Conservation (phyloP, 2,888 invertebrate genomes). For the Cephus pygmeus region DNA sequence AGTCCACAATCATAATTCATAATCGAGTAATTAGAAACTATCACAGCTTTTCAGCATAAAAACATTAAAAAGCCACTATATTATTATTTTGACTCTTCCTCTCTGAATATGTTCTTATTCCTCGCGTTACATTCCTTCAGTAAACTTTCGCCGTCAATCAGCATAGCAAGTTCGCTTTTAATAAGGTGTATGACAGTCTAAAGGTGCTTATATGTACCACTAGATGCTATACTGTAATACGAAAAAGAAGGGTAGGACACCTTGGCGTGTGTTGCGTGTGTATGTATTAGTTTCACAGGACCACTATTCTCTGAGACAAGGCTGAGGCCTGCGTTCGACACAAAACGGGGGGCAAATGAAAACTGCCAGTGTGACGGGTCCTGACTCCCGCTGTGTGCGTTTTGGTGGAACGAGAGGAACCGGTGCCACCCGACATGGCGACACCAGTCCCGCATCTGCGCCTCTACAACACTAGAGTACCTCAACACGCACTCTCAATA, state of each 20-base stretch:
- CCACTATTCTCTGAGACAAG: conserved; percentile 53
- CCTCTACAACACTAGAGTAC: conserved; percentile 64
- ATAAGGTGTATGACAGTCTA: too few relatives aligned
- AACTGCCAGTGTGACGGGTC: conserved; percentile 44
- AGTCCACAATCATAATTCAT: conserved; percentile 6
- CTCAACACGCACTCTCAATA: conserved; percentile 64
- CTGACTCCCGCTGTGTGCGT: conserved; percentile 37
- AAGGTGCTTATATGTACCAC: too few relatives aligned
- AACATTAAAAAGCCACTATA: too few relatives aligned
- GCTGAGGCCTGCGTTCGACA: conserved; percentile 49
- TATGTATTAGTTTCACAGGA: conserved; percentile 67
- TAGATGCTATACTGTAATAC: neutral
- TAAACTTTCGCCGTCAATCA: too few relatives aligned
- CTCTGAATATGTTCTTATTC: too few relatives aligned
- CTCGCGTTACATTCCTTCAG: too few relatives aligned
- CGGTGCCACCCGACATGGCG: conserved; percentile 42
- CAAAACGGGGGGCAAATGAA: conserved; percentile 46
- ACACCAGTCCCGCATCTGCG: conserved; percentile 51
- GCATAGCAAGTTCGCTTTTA: too few relatives aligned
- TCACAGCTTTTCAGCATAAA: too few relatives aligned
- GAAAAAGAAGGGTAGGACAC: conserved; percentile 43
- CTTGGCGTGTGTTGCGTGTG: conserved; percentile 66
- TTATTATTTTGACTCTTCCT: too few relatives aligned
- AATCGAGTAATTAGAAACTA: neutral
- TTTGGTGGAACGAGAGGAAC: conserved; percentile 42